Percentiles rank a stretch among this genome's conserved stretches.
These are phyloP conservation scores for Pseudococcus viburni DNA, from an alignment of 2,888 invertebrate genomes.

Conservation along the genomic window DNA sequence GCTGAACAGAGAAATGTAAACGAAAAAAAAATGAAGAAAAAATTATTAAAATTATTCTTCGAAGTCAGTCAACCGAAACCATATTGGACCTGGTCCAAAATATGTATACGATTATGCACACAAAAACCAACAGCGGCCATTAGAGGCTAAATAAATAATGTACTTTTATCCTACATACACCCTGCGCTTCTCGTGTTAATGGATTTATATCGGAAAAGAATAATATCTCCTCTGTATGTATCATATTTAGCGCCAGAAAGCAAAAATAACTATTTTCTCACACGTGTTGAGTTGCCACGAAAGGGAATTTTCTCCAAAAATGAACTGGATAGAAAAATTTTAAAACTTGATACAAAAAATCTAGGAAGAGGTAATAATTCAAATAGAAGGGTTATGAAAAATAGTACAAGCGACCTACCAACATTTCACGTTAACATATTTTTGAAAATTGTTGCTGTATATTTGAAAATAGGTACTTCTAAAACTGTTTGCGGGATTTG, in stretches of 20 bases:
- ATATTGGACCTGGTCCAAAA: slow-evolving; percentile 14
- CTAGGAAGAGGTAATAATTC: too few species aligned
- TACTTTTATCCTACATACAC: neutral
- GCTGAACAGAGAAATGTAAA: neutral
- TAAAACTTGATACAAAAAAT: too few species aligned
- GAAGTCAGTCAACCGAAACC: slow-evolving; percentile 49
- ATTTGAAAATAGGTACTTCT: too few species aligned
- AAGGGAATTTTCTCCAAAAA: neutral
- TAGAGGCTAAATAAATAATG: neutral
- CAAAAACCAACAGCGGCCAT: neutral
- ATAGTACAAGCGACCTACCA: too few species aligned
- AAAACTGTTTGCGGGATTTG: too few species aligned
- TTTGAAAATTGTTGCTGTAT: too few species aligned
- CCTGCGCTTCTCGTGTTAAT: neutral
- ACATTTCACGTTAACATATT: too few species aligned
- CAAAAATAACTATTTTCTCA: slow-evolving; percentile 5
- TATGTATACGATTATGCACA: neutral
- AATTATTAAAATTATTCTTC: neutral
- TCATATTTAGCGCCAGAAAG: neutral
- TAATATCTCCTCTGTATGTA: neutral
- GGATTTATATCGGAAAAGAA: slow-evolving; percentile 15
- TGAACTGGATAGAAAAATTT: too few species aligned
- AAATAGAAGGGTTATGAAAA: too few species aligned
- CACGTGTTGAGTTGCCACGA: neutral
- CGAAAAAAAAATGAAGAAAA: neutral